Conservation (phyloP, 2,888 invertebrate genomes). For the Dicyrtoma fusca region DNA sequence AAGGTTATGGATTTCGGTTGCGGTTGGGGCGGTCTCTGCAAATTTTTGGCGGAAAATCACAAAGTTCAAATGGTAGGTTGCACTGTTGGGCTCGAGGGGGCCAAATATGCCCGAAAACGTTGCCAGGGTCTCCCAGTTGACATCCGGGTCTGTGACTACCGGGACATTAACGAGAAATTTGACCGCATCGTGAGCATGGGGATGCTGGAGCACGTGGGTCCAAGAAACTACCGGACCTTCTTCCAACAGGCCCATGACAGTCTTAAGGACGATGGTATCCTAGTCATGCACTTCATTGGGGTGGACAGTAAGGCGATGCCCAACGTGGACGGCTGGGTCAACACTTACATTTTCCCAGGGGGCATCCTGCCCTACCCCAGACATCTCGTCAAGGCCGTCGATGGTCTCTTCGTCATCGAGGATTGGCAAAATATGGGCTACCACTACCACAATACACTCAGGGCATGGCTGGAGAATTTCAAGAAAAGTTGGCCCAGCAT, state of each 20-base stretch:
- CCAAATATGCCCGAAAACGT: not conserved
- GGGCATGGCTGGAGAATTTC: conserved; percentile 39
- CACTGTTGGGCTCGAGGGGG: conserved; percentile 24
- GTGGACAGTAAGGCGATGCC: not conserved
- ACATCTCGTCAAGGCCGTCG: conserved; percentile 1
- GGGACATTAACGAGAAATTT: conserved; percentile 30
- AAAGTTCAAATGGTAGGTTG: conserved; percentile 21
- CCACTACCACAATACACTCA: conserved; percentile 36
- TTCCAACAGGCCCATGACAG: not conserved
- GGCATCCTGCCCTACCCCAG: conserved; percentile 27
- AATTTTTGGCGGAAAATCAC: conserved; percentile 31
- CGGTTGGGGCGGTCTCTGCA: conserved; percentile 41
- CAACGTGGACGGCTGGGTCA: not conserved
- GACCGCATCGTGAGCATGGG: conserved; percentile 34
- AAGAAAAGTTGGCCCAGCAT: conserved; percentile 33
- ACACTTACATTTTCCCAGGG: conserved; percentile 14
- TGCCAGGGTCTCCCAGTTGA: conserved; percentile 18
- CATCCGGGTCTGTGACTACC: conserved; percentile 26
- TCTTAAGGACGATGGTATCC: conserved; percentile 11
- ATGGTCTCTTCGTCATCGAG: conserved; percentile 38
- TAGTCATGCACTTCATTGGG: conserved; percentile 9
- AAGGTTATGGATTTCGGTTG: conserved; percentile 43
- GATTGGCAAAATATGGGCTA: conserved; percentile 42
- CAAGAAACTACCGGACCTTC: conserved; percentile 11
- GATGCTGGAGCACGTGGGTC: conserved; percentile 38